Percentiles rank a stretch among this genome's conserved stretches.
phyloP scores from a whole-genome alignment of 2,888 invertebrate genomes.

The Drosophila helvetica region DNA sequence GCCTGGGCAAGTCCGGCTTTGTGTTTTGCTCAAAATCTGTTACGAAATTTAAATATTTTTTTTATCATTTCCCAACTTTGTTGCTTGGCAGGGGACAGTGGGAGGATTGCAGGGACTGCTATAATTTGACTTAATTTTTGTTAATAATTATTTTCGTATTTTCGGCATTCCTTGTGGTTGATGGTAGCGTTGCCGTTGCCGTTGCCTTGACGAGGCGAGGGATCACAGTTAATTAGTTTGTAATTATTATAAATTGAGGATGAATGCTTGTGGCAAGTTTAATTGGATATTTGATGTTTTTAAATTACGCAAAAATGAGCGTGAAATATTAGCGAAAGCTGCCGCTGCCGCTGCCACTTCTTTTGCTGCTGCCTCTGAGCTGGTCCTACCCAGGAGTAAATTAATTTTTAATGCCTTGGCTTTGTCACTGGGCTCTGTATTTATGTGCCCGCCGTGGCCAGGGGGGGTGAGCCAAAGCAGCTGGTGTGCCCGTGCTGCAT shows the following conservation, averaged over 20 bases:
- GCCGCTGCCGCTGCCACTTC: neutral
- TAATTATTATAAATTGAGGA: slow-evolving; percentile 81
- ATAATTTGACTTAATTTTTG: slow-evolving; percentile 78
- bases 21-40: slow-evolving; percentile 47
- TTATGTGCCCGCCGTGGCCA: slow-evolving; percentile 54
- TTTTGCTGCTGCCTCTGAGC: slow-evolving; percentile 16
- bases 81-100: slow-evolving; percentile 20
- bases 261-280: slow-evolving; percentile 79
- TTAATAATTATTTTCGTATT: slow-evolving; percentile 78
- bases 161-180: slow-evolving; percentile 70
- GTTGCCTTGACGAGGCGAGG: slow-evolving; percentile 64
- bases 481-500: slow-evolving; percentile 27
- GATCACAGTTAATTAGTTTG: slow-evolving; percentile 81
- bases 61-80: slow-evolving; percentile 26
- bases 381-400: slow-evolving; percentile 56
- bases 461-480: slow-evolving; percentile 35
- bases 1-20: slow-evolving; percentile 21
- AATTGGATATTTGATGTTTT: slow-evolving; percentile 80
- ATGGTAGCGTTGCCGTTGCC: slow-evolving; percentile 12
- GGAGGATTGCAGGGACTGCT: slow-evolving; percentile 24
- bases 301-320: slow-evolving; percentile 70
- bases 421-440: slow-evolving; percentile 63
- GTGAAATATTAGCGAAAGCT: slow-evolving; percentile 60
- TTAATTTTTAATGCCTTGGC: slow-evolving; percentile 74
- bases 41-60: slow-evolving; percentile 65